Evolutionary conservation across 2,888 invertebrate species (phyloP).

Genomic region (Cecidostiba fungosa): DNA sequence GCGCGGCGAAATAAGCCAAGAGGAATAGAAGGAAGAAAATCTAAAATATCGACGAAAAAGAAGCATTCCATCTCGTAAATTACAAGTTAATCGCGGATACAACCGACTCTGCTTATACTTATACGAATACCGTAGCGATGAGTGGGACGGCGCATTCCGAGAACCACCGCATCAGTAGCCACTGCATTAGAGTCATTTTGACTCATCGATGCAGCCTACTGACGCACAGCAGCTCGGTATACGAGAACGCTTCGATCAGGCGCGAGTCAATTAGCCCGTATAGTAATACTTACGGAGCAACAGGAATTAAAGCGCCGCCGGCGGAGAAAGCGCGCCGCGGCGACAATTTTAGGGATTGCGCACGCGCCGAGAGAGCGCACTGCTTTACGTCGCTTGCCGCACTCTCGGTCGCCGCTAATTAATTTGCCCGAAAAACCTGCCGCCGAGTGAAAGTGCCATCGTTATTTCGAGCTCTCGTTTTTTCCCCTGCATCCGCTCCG

Average conservation of each 20-base stretch:
- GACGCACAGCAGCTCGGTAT: neutral
- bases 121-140: neutral
- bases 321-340: slow-evolving; percentile 40
- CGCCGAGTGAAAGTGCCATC: slow-evolving; percentile 55
- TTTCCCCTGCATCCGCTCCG: neutral
- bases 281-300: neutral
- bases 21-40: neutral
- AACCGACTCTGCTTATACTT: neutral
- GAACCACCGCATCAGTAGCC: slow-evolving; percentile 33
- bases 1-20: neutral
- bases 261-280: neutral
- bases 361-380: neutral
- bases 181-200: neutral
- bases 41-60: neutral
- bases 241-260: neutral
- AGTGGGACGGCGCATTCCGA: slow-evolving; percentile 25
- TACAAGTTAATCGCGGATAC: neutral
- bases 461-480: slow-evolving; percentile 43
- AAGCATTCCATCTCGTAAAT: neutral
- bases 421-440: slow-evolving; percentile 62
- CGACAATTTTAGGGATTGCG: slow-evolving; percentile 42
- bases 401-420: slow-evolving; percentile 56
- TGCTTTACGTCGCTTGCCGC: neutral
- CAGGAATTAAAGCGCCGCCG: slow-evolving; percentile 7
- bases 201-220: neutral